Conservation (phyloP, 2,797 vertebrate genomes). For the Phataginus tricuspis region DNA sequence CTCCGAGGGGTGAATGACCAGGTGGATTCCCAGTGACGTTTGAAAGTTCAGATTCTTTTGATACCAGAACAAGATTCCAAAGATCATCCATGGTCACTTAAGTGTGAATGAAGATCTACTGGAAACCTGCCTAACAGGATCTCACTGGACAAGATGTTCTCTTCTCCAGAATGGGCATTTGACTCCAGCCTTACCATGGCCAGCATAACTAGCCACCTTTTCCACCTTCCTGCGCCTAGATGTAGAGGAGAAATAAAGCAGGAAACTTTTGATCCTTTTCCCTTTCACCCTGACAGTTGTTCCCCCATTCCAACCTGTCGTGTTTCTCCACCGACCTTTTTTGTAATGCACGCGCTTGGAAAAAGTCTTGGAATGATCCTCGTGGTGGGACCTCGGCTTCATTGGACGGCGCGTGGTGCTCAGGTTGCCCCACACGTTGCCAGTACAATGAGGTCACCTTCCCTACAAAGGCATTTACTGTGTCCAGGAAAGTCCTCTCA, state of each 20-base stretch:
- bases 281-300: background rate
- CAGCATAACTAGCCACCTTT: rapidly evolving
- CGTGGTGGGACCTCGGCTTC: background rate
- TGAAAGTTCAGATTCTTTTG: background rate
- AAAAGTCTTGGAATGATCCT: background rate
- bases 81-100: background rate
- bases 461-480: slow-evolving; percentile 8
- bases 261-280: too few species aligned
- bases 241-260: background rate
- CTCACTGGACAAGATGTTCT: rapidly evolving
- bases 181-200: background rate
- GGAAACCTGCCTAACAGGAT: rapidly evolving
- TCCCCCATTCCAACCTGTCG: background rate
- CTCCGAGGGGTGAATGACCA: background rate
- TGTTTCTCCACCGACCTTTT: background rate
- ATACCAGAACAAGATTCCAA: background rate
- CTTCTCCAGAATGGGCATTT: rapidly evolving
- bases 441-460: background rate
- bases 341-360: background rate
- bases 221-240: rapidly evolving
- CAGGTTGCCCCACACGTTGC: background rate
- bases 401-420: rapidly evolving
- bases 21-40: background rate
- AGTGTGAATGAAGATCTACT: background rate
- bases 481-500: background rate